A percentile compares a stretch with the other conserved stretches of the same genome.
Conservation (phyloP, 2,888 invertebrate species). For the Pemphredon lugubris region DNA sequence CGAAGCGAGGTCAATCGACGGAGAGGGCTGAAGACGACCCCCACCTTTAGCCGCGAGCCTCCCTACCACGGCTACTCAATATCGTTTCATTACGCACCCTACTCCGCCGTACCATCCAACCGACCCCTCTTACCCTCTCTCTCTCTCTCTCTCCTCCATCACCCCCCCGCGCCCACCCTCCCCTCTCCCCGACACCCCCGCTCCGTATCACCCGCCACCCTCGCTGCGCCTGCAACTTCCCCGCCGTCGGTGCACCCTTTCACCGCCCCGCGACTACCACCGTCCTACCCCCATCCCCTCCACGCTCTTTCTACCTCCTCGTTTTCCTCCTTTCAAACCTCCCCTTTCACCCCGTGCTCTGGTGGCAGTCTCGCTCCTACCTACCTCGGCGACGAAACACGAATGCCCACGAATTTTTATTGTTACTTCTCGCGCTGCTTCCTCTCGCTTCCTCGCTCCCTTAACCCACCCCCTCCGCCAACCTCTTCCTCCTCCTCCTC, state of each 20-base stretch:
- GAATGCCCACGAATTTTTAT: constrained; percentile 80
- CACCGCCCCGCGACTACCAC: constrained; percentile 34
- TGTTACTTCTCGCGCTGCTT: constrained; percentile 78
- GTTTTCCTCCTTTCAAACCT: constrained; percentile 56
- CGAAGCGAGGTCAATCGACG: constrained; percentile 80
- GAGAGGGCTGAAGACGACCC: constrained; percentile 74
- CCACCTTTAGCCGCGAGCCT: constrained; percentile 59
- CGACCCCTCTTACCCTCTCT: constrained; percentile 27
- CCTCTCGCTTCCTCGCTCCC: constrained; percentile 59
- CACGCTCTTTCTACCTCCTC: constrained; percentile 20
- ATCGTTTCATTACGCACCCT: constrained; percentile 80
- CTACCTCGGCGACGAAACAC: constrained; percentile 75
- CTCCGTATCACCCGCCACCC: no score
- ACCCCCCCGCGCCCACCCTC: constrained; percentile 30
- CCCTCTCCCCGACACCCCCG: constrained; percentile 39
- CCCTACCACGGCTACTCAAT: constrained; percentile 75
- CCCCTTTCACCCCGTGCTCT: constrained; percentile 42
- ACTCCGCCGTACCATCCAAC: constrained; percentile 60
- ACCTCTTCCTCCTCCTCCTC: no score
- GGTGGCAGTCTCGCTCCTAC: constrained; percentile 45
- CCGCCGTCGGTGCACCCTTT: constrained; percentile 43
- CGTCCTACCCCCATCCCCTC: constrained; percentile 36
- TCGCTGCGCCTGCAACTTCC: constrained; percentile 46
- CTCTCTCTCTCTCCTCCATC: no score
- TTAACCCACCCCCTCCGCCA: no score